phyloP scores from a whole-genome alignment of 2,113 vertebrate genomes.

The Hemibagrus wyckioides region DNA sequence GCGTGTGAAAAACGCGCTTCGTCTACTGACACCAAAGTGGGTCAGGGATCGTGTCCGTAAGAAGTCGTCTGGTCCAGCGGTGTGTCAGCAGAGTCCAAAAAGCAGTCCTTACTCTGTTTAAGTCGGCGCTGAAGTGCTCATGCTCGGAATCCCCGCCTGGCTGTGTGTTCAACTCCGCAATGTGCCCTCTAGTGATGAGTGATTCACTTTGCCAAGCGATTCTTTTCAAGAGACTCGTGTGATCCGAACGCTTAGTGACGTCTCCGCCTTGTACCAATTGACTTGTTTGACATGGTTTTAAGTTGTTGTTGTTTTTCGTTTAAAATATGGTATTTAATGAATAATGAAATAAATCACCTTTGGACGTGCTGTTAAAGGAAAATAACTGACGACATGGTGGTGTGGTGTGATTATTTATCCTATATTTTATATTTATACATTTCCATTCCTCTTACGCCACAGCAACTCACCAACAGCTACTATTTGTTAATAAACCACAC shows the following conservation, averaged over 20 bases:
- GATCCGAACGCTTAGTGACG: background rate
- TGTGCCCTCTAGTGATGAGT: constrained; percentile 48
- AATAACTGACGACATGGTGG: background rate
- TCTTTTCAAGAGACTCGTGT: background rate
- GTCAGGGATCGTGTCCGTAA: background rate
- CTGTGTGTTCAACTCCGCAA: constrained; percentile 67
- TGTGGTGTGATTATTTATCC: background rate
- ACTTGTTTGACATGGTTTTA: background rate
- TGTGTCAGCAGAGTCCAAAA: constrained; percentile 56
- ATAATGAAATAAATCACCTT: background rate
- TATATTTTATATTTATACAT: too few species aligned
- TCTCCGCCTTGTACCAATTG: background rate
- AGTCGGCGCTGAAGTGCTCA: constrained; percentile 71
- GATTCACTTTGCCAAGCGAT: background rate
- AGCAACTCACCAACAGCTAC: background rate
- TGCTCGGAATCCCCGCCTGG: constrained; percentile 72
- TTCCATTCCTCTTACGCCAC: background rate
- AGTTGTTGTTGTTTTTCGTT: too few species aligned
- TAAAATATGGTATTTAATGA: background rate
- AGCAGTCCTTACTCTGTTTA: constrained; percentile 39
- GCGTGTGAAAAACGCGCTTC: background rate
- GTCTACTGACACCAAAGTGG: background rate
- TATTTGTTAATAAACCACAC: too few species aligned
- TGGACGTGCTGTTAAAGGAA: background rate
- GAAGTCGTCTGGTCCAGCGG: background rate